Evolutionary conservation across 1,140 invertebrate species (phyloP).

Genomic region (Sarcophaga bullata): DNA sequence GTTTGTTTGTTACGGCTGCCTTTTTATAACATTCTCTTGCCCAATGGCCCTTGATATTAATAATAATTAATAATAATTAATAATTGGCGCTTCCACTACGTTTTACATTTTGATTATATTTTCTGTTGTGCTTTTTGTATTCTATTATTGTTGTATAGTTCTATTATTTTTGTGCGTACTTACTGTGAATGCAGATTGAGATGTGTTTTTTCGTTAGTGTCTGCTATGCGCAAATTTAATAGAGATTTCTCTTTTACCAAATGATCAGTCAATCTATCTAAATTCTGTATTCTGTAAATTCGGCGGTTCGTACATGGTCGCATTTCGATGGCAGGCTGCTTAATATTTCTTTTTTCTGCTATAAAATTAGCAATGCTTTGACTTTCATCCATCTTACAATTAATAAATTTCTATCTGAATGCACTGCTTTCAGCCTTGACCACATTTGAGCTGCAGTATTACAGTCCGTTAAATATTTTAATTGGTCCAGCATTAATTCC

Average conservation of each 20-base stretch:
- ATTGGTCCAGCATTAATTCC: slow-evolving; percentile 9
- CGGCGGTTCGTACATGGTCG: slow-evolving; percentile 40
- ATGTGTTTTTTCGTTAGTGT: neutral
- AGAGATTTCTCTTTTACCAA: no score
- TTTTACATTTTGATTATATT: slow-evolving; percentile 28
- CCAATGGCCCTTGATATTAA: slow-evolving; percentile 35
- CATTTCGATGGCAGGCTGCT: slow-evolving; percentile 22
- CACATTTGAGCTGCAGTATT: slow-evolving; percentile 31
- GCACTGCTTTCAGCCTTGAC: neutral
- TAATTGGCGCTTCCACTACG: no score
- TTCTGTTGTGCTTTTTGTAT: slow-evolving; percentile 3
- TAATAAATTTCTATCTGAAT: slow-evolving; percentile 39
- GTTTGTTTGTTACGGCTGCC: no score
- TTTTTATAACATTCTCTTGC: no score
- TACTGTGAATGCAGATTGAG: no score
- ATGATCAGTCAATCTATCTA: slow-evolving; percentile 41
- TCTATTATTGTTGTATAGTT: no score
- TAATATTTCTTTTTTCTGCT: slow-evolving; percentile 20
- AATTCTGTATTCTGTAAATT: slow-evolving; percentile 37
- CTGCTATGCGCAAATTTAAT: slow-evolving; percentile 1
- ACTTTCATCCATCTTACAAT: slow-evolving; percentile 33
- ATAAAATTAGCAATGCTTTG: slow-evolving; percentile 13
- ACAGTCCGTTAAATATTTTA: slow-evolving; percentile 31
- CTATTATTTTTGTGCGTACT: neutral
- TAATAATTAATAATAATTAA: no score